Conservation (phyloP, 2,797 vertebrate species). For the Taenioides sp. region DNA sequence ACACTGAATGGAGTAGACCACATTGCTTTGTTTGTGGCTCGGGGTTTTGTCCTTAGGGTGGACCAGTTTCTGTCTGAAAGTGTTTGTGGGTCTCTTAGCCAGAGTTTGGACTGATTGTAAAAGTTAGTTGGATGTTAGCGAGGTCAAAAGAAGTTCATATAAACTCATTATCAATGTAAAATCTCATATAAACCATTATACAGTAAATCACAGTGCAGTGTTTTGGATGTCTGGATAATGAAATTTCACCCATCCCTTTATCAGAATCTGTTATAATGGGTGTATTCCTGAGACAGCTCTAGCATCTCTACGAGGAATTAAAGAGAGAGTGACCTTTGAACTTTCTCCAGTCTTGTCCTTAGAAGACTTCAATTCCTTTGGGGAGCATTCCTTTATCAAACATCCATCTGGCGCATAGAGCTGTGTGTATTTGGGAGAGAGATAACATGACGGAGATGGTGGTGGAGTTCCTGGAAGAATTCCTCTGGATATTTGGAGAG, state of each 20-base stretch:
- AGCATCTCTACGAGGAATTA: neutral
- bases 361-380: constrained; percentile 5
- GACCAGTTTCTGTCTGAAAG: too few species aligned
- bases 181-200: neutral
- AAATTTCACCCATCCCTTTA: neutral
- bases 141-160: too few species aligned
- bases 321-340: constrained; percentile 23
- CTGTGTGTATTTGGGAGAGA: constrained; percentile 21
- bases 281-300: constrained; percentile 7
- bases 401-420: constrained; percentile 20
- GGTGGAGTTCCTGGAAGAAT: constrained; percentile 35
- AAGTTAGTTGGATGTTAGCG: neutral
- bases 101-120: neutral
- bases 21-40: too few species aligned
- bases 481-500: constrained; percentile 9
- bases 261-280: constrained; percentile 1
- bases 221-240: neutral
- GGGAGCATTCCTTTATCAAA: constrained; percentile 16
- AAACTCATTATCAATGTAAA: too few species aligned
- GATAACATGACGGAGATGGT: constrained; percentile 26
- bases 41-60: too few species aligned
- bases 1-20: too few species aligned
- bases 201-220: neutral
- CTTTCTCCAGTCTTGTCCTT: constrained; percentile 13
- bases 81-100: too few species aligned